Evolutionary conservation across 2,113 vertebrate genomes (phyloP).

Genomic region (Procapra przewalskii): DNA sequence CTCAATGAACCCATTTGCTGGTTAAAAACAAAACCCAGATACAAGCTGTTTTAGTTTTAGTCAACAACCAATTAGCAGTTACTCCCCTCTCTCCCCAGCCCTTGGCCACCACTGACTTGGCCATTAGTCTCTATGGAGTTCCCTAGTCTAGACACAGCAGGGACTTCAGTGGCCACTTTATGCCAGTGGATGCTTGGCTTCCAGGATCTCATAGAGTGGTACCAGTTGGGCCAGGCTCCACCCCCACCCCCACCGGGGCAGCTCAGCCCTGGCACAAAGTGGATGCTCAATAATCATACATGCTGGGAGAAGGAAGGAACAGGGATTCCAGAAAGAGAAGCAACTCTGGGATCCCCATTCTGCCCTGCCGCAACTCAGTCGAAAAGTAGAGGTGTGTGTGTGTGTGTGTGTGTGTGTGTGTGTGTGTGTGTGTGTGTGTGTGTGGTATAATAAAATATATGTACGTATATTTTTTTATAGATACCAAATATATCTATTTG

Average conservation of each 20-base stretch:
- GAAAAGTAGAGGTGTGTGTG: not conserved
- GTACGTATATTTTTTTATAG: not conserved
- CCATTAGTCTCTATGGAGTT: not conserved
- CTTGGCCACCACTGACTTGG: not conserved
- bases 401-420: too few relatives aligned
- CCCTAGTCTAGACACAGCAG: too few relatives aligned
- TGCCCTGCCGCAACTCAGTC: not conserved
- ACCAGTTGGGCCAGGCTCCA: not conserved
- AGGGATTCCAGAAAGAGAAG: not conserved
- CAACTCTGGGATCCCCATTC: not conserved
- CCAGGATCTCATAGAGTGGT: not conserved
- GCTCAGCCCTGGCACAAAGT: not conserved
- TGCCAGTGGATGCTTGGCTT: not conserved
- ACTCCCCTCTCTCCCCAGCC: too few relatives aligned
- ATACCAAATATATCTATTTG: not conserved
- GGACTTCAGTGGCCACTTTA: not conserved
- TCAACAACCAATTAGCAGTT: not conserved
- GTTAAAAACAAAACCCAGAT: not conserved
- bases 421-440: too few relatives aligned
- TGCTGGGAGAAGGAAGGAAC: not conserved
- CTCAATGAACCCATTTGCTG: not conserved
- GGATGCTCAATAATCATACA: rapidly evolving
- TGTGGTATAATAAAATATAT: not conserved
- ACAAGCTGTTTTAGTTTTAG: not conserved
- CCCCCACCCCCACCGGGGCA: not conserved